These are phyloP conservation scores for Phymastichus coffea DNA, from an alignment of 1,140 invertebrate species.

Conservation along the genomic window DNA sequence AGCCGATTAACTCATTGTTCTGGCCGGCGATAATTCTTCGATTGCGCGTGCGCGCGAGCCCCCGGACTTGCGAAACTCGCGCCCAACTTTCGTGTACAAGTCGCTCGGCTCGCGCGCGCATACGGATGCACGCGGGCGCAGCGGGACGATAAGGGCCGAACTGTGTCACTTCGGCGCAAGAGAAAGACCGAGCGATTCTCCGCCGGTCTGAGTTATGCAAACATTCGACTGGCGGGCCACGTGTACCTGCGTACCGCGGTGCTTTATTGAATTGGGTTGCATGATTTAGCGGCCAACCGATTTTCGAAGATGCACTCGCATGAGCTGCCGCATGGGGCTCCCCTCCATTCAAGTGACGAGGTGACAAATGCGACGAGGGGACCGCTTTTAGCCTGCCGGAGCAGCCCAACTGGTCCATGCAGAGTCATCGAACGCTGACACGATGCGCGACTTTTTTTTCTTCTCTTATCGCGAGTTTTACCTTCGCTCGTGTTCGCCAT, in stretches of 20 bases:
- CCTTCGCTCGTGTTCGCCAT: no score
- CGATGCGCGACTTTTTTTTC: no score
- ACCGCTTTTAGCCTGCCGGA: no score
- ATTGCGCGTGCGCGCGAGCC: no score
- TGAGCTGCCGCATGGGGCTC: background rate
- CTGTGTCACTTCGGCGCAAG: no score
- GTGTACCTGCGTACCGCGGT: slow-evolving; percentile 38
- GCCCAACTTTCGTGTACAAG: no score
- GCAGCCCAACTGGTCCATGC: background rate
- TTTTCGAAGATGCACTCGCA: background rate
- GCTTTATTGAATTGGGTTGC: slow-evolving; percentile 51
- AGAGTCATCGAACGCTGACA: slow-evolving; percentile 12
- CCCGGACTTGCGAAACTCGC: no score
- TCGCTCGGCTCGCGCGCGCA: background rate
- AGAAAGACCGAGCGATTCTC: slow-evolving; percentile 22
- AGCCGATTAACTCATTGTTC: no score
- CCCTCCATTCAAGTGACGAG: slow-evolving; percentile 3
- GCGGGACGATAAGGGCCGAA: background rate
- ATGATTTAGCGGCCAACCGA: slow-evolving; percentile 39
- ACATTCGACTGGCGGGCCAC: slow-evolving; percentile 43
- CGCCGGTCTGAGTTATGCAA: slow-evolving; percentile 36
- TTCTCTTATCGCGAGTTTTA: no score
- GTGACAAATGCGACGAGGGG: slow-evolving; percentile 11
- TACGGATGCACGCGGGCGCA: background rate
- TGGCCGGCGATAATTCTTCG: no score